Percentiles rank a stretch among this genome's conserved stretches.
Evolutionary conservation across 2,888 invertebrate species (phyloP).

Genomic region (Synergus japonicus): DNA sequence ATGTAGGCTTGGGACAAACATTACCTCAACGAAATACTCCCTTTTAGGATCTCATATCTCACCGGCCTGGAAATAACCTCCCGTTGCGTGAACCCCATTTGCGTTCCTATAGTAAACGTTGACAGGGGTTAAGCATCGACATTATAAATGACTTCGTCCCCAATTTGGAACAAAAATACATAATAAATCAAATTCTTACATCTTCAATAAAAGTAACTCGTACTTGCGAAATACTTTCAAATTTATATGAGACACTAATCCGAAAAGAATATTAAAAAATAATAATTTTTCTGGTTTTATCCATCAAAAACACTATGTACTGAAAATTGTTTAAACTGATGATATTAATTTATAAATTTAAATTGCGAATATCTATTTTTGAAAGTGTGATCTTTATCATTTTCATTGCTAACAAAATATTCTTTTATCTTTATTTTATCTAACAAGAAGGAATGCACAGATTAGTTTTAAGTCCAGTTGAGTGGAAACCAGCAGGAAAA

Average conservation of each 20-base stretch:
- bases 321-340: not conserved
- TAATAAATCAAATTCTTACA: conserved; percentile 13
- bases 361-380: not conserved
- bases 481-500: conserved; percentile 22
- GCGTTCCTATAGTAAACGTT: conserved; percentile 26
- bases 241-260: not conserved
- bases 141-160: conserved; percentile 26
- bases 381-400: not conserved
- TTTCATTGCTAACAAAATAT: not conserved
- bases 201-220: not conserved
- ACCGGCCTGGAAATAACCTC: conserved; percentile 58
- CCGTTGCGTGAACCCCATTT: conserved; percentile 24
- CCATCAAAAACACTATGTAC: too few relatives aligned
- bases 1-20: not conserved
- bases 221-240: not conserved
- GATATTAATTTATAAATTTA: not conserved
- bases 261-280: not conserved
- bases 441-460: conserved; percentile 1
- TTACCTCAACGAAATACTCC: conserved; percentile 54
- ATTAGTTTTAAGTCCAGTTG: conserved; percentile 18
- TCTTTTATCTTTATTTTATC: not conserved
- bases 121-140: conserved; percentile 11
- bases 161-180: conserved; percentile 14
- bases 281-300: too few relatives aligned
- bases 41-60: conserved; percentile 47